Base-by-base conservation (phyloP, 2,888 invertebrate species). In the Chrysodeixis includens region DNA sequence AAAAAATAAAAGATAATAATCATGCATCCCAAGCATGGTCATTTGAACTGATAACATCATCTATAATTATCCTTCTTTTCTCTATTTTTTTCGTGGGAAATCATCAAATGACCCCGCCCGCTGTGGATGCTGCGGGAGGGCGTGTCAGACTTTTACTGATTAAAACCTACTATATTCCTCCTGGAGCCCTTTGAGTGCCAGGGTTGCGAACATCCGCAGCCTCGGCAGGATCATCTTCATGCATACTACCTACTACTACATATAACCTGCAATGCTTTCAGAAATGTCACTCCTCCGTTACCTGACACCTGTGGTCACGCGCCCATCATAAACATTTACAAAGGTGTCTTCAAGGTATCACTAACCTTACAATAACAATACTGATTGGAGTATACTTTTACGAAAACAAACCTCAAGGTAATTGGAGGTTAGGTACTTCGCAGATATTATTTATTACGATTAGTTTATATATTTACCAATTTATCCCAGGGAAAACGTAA, bases 321-420 rank as follows among this genome's bases (percentile, higher is more conserved):
- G 22, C 4, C 22, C 30, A 66, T 56, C 66, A 76, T 62, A 35
- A 66, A 57, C 46, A 57, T 26, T n/a, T 32, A n/a, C 2, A 30
- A 16, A 26, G 59, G n/a, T 57, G 66, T 66, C 72, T 62, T 18
- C 49, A 60, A 51, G 35, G 14, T 66, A 59, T 59, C 68, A 40
- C 12, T 69, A 57, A 69, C 51, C 62, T 69, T 20, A 14, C 26
- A 66, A 76, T 76, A 71, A 71, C 30, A 10, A 30, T 4, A 40
- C 55, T 40, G 64, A 75, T 61, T 57, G 4, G 59, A 52, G 56
- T 53, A 35, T 56, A 65, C 58, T 46, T 14, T n/a, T 30, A 57
- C 32, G 56, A 44, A 44, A 30, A 26, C 32, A 22, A 52, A 40
- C 35, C 8, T 62, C 55, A 71, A 62, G 55, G 61, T 30, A 18